Evolutionary conservation across 2,888 invertebrate species (phyloP), one percentile per base, ranked within the genome.

Genomic region (Psylliodes chrysocephalus): DNA sequence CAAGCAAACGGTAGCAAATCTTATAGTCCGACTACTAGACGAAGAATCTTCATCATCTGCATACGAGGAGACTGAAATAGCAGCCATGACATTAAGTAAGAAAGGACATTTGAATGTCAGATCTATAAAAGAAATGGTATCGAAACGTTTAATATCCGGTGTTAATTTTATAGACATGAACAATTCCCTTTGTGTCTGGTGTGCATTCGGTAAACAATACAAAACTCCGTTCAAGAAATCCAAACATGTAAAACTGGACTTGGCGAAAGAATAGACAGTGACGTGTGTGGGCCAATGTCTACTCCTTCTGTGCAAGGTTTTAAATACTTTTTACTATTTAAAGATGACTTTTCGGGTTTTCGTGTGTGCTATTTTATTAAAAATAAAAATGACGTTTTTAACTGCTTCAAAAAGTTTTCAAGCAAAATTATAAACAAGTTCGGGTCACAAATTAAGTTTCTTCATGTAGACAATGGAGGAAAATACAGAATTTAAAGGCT

Each of bases 1-100:
- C 0, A 70, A 69, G 42, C 71, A 75, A 64, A 71, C 71, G 1
- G 35, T 72, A 10, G 18, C 17, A 12, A 73, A 72, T 38, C 35
- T 69, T 3, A 68, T 70, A 7, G 51, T 68, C 5, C 54, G 69
- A 18, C 51, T 74, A 5, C 6, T 73, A 6, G 71, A 73, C 54
- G 72, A 73, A 61, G 72, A 73, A 46, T 35, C 52, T 3, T 67
- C 47, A 19, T 38, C 73, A 12, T 59, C 54, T 12, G 5, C 33
- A 7, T 19, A 7, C 7, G 70, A 71, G 62, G 52, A 60, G 46
- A 47, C 28, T 19, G 66, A 68, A 19, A 62, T 12, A 10, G 70
- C 57, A 19, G 46, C 57, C 15, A 38, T 42, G 19, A 14, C 54
- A 33, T 7, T 60, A 15, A 51, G 28, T 12, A 52, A 53, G 25